Conservation (phyloP, 1,140 invertebrate species). For the Megalonaias nervosa region DNA sequence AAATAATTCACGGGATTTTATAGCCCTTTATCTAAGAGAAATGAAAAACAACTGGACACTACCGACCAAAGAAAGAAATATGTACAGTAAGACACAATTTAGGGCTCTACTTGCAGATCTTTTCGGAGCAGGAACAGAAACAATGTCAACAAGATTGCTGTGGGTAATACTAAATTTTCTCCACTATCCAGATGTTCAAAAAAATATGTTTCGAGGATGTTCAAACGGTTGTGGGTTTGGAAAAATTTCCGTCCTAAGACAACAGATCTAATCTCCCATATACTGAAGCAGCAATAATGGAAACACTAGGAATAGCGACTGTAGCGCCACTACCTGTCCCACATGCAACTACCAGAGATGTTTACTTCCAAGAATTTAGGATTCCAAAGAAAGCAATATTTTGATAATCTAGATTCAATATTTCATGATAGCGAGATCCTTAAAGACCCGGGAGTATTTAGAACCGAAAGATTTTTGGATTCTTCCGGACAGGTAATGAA, state of each 20-base stretch:
- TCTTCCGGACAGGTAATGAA: background rate
- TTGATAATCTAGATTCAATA: constrained; percentile 26
- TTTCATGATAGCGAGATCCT: constrained; percentile 18
- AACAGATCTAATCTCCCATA: constrained; percentile 33
- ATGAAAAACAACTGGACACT: constrained; percentile 25
- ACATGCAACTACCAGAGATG: constrained; percentile 57
- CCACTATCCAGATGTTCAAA: constrained; percentile 75
- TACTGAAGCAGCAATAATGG: constrained; percentile 44
- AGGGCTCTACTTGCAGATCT: constrained; percentile 76
- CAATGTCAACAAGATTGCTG: constrained; percentile 57
- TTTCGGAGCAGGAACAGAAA: constrained; percentile 93
- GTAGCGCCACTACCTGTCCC: constrained; percentile 66
- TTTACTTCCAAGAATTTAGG: constrained; percentile 38
- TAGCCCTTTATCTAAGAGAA: constrained; percentile 40
- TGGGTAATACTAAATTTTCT: too few relatives aligned
- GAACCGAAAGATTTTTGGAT: constrained; percentile 34
- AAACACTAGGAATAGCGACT: constrained; percentile 37
- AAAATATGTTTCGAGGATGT: constrained; percentile 88
- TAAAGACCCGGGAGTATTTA: constrained; percentile 28
- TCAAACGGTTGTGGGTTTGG: constrained; percentile 72
- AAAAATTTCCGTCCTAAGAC: constrained; percentile 12
- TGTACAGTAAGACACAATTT: constrained; percentile 29
- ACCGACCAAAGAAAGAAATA: background rate
- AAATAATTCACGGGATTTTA: constrained; percentile 30
- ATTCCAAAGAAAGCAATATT: constrained; percentile 28